Percentiles rank a stretch among this genome's conserved stretches.
Evolutionary conservation across 2,113 vertebrate species (phyloP).

Genomic region (Aspiorhynchus laticeps): DNA sequence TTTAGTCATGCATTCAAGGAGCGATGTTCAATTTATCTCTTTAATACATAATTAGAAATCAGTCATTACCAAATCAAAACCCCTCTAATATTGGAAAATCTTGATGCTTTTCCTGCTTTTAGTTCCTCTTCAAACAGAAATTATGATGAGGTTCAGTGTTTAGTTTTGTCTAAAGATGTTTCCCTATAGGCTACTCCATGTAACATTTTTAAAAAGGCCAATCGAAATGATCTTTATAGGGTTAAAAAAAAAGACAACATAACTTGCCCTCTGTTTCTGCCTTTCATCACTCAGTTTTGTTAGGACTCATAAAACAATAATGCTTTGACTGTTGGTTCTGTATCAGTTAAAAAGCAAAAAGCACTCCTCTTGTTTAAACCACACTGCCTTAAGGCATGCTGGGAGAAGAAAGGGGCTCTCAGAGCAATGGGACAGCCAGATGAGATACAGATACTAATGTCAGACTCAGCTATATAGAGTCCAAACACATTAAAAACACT

Average conservation of each 20-base stretch:
- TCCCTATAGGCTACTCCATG: neutral
- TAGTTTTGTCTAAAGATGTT: neutral
- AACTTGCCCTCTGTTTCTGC: conserved; percentile 1
- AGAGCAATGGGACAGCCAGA: conserved; percentile 63
- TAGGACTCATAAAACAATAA: conserved; percentile 57
- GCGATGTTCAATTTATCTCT: neutral
- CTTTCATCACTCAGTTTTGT: conserved; percentile 20
- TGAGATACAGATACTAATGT: conserved; percentile 71
- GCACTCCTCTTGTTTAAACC: conserved; percentile 79
- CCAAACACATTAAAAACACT: neutral
- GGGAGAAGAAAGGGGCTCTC: conserved; percentile 75
- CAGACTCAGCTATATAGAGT: neutral
- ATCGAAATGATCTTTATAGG: neutral
- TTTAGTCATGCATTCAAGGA: neutral
- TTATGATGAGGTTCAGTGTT: neutral
- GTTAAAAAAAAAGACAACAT: neutral
- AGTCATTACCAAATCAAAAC: neutral
- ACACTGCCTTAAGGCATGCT: conserved; percentile 74
- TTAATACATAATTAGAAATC: neutral
- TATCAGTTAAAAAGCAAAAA: conserved; percentile 82
- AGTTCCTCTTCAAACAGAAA: neutral
- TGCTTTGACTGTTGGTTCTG: conserved; percentile 75
- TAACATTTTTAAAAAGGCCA: neutral
- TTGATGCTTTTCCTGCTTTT: neutral
- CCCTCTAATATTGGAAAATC: neutral